Base-by-base conservation (phyloP, 2,113 vertebrate species). In the Cardinalis cardinalis region DNA sequence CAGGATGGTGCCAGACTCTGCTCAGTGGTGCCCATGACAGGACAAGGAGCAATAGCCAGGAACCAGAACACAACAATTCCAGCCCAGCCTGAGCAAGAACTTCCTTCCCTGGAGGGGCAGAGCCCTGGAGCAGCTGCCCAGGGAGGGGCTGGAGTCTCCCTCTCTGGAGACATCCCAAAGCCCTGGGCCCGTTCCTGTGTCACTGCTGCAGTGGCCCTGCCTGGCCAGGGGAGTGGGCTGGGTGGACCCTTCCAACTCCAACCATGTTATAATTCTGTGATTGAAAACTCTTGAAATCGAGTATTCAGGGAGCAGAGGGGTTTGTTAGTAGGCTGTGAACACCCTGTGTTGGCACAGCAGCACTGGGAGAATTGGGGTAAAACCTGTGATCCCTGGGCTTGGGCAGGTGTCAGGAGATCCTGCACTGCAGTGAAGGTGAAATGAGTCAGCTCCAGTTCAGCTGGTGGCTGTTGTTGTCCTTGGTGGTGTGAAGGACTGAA, bases 251-350 rank as follows among this genome's bases (percentile, higher is more conserved):
- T 8, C 24, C 48, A 44, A 1, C 23, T 25, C 49, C 41, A 40
- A 0, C 29, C 4, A 5, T n/a, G 17, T 18, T 84, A 29, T 28
- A 53, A 24, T n/a, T 55, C 11, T 44, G 38, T 72, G 40, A 11
- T 6, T 65, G 58, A n/a, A 73, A 69, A 44, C 5, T 38, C 3
- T 2, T 36, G 46, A 59, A 66, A 32, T 46, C 2, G 8, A 7
- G 24, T 32, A 21, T 51, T 56, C 0, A 0, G 15, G 7, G 8
- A 34, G 2, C 3, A 2, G 5, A 41, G 34, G 38, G 23, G 31
- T 76, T 79, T 74, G 52, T 20, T n/a, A 6, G n/a, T 36, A 43
- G 16, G 24, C n/a, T 76, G 9, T 68, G 72, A 53, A 7, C 8
- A 16, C 0, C 0, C 16, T 36, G 9, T 55, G 32, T 15, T 49